A percentile compares a stretch with the other conserved stretches of the same genome.
These are phyloP conservation scores for Stegophylla sp. DNA, from an alignment of 2,888 invertebrate species.

Conservation along the genomic window DNA sequence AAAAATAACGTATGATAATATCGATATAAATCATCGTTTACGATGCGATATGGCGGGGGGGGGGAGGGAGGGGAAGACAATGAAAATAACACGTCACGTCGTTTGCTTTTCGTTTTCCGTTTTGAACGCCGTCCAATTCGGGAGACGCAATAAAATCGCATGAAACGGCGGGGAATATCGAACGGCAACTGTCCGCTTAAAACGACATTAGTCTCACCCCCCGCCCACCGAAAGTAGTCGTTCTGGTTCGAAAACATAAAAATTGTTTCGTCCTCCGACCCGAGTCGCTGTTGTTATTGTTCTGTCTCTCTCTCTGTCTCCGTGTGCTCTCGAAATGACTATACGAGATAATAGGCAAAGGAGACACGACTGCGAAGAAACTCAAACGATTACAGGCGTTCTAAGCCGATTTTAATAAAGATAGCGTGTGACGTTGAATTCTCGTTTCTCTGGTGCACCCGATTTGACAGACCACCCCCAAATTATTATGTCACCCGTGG, in stretches of 20 bases:
- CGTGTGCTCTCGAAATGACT: too few species aligned
- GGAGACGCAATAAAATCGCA: background rate
- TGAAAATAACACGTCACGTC: too few species aligned
- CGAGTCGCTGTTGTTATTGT: background rate
- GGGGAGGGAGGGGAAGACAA: too few species aligned
- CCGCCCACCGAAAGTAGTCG: background rate
- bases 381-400: constrained; percentile 24
- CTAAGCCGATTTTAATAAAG: constrained; percentile 57
- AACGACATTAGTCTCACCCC: background rate
- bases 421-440: constrained; percentile 41
- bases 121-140: background rate
- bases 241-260: background rate
- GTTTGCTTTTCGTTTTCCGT: background rate
- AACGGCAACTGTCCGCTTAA: background rate
- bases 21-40: too few species aligned
- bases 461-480: constrained; percentile 55
- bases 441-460: constrained; percentile 34
- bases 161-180: background rate
- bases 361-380: background rate
- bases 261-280: background rate
- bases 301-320: background rate
- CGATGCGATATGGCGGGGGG: too few species aligned
- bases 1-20: too few species aligned
- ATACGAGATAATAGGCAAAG: background rate
- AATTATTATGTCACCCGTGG: constrained; percentile 56